Evolutionary conservation across 2,888 invertebrate genomes (phyloP), one percentile per base, ranked within the genome.

Genomic region (Sminthurides aquaticus): DNA sequence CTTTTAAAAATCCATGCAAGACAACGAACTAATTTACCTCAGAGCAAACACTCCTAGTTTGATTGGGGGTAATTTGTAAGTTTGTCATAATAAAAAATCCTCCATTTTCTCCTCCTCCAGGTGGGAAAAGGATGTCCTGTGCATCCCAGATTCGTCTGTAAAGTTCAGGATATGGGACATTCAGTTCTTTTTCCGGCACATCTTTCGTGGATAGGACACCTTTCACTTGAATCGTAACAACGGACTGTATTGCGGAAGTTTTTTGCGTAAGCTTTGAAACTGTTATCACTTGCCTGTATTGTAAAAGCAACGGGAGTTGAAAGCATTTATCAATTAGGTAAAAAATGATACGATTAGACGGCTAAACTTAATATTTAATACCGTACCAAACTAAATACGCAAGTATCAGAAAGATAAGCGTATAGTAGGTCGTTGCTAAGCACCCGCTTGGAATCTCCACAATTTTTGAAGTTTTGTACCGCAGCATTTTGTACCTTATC

Each of bases 71-170:
- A 20, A 80, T 77, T 0, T 81, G 75, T 11, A 79, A 76, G 76
- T 82, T 81, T 26, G 82, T 82, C 66, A 77, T 79, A 18, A 82
- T 78, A 76, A 82, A 82, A 67, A 81, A 81, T 3, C 81, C 82
- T 68, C 78, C 78, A 70, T 80, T 79, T 71, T 81, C 81, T 77
- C 61, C 66, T 1, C 71, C 70, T 15, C 79, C 79, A 2, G 82
- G 78, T 3, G 82, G 82, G 28, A 81, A 76, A 1, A 81, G 79
- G 74, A 80, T 81, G 69, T 82, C 82, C 2, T 80, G 77, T 1
- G 80, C 79, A 75, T 82, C 82, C 80, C 81, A 82, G 48, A 78
- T 69, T 63, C 76, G 65, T n/a, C 73, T 69, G 65, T 77, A 77
- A 28, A 73, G 64, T 25, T 67, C 57, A 43, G 71, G 62, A 25